Evolutionary conservation across 2,113 vertebrate genomes (phyloP).

Genomic region (Parus major): DNA sequence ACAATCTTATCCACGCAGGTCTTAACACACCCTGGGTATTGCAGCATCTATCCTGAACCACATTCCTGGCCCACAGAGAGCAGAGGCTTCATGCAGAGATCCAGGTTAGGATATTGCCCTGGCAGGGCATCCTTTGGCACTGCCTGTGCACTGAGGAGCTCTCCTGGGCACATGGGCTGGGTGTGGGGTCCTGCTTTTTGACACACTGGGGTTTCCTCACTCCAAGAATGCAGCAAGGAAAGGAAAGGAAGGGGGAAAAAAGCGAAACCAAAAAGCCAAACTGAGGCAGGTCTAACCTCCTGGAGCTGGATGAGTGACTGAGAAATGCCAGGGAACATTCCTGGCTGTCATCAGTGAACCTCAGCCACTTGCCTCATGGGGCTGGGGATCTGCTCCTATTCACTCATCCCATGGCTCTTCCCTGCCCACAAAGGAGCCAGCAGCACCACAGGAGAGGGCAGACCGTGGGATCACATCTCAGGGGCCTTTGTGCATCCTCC

Average conservation of each 20-base stretch:
- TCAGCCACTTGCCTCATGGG: not conserved
- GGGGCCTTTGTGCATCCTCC: not conserved
- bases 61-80: slow-evolving; percentile 23
- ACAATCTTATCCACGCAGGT: not conserved
- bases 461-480: rapidly evolving
- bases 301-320: not conserved
- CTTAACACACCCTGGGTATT: not conserved
- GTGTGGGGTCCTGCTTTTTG: not conserved
- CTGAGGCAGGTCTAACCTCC: not conserved
- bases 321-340: slow-evolving; percentile 26
- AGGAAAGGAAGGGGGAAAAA: too few species aligned
- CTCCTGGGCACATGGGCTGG: not conserved
- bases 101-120: not conserved
- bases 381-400: not conserved
- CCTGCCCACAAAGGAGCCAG: not conserved
- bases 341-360: not conserved
- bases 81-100: not conserved
- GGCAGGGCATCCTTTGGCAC: not conserved
- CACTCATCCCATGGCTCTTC: not conserved
- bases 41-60: not conserved
- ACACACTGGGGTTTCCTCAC: not conserved
- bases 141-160: not conserved
- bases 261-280: rapidly evolving
- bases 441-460: rapidly evolving
- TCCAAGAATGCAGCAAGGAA: not conserved